These are phyloP conservation scores for Columba livia DNA, from an alignment of 2,113 vertebrate genomes.

Conservation along the genomic window DNA sequence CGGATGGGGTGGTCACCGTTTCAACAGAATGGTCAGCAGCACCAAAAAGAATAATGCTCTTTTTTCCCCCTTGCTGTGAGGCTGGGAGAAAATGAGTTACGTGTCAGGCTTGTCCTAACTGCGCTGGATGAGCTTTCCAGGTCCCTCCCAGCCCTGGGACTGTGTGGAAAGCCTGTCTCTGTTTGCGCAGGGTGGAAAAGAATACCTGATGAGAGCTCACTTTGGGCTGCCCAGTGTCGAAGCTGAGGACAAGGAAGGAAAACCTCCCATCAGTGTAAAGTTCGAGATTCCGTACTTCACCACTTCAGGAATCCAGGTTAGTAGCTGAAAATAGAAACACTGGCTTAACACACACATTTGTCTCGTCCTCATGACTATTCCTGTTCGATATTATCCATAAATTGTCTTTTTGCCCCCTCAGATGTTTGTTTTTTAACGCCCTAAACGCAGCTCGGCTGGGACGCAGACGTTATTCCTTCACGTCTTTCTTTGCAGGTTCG, in stretches of 20 bases:
- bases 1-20: background rate
- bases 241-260: slow-evolving; percentile 97
- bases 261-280: slow-evolving; percentile 96
- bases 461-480: background rate
- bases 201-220: slow-evolving; percentile 96
- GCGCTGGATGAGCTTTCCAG: no score
- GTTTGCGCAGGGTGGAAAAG: slow-evolving; percentile 89
- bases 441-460: background rate
- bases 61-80: background rate
- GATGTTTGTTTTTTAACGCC: background rate
- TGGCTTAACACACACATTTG: fast-evolving
- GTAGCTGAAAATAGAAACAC: background rate
- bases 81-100: background rate
- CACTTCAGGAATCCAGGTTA: slow-evolving; percentile 97
- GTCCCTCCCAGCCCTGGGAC: no score
- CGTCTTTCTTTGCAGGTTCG: slow-evolving; percentile 78
- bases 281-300: slow-evolving; percentile 99
- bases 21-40: background rate
- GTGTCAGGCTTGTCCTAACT: background rate
- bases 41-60: background rate
- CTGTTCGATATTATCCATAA: background rate
- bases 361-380: background rate
- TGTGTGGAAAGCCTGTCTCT: background rate
- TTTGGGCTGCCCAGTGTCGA: slow-evolving; percentile 97
- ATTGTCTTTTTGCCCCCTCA: background rate